Conservation (phyloP, 1,140 invertebrate genomes). For the Pseudoatta argentina region DNA sequence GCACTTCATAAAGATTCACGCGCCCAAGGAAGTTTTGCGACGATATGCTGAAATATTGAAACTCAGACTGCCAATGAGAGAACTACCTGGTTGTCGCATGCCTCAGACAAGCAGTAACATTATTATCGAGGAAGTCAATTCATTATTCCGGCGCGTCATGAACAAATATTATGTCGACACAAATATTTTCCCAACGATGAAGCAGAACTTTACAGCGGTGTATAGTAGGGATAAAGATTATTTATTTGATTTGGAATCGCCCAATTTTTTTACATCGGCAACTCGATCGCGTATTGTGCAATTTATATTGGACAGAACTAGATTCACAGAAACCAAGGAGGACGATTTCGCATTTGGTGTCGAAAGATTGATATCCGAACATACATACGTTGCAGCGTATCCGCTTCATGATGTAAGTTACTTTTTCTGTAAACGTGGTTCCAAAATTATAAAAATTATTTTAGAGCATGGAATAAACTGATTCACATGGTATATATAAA, state of each 20-base stretch:
- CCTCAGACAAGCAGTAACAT: conserved; percentile 87
- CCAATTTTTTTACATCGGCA: conserved; percentile 94
- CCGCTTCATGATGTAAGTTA: conserved; percentile 95
- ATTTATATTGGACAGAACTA: conserved; percentile 96
- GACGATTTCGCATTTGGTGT: conserved; percentile 94
- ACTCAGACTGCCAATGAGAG: conserved; percentile 97
- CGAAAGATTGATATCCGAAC: conserved; percentile 92
- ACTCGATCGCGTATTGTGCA: conserved; percentile 95
- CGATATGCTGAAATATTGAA: conserved; percentile 97
- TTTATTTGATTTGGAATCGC: conserved; percentile 93
- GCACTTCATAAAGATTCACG: conserved; percentile 94
- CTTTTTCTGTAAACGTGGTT: not conserved
- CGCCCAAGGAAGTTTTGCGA: conserved; percentile 93
- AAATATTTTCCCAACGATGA: conserved; percentile 90
- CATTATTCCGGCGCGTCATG: conserved; percentile 88
- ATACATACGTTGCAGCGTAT: conserved; percentile 94
- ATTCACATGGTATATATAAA: not conserved
- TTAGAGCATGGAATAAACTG: not conserved
- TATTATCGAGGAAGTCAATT: conserved; percentile 88
- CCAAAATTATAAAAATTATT: conserved; percentile 8
- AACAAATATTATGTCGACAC: conserved; percentile 89
- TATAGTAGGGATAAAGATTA: conserved; percentile 96
- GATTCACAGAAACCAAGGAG: conserved; percentile 89
- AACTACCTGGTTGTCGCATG: conserved; percentile 90
- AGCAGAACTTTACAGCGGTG: conserved; percentile 92